Percentiles rank a stretch among this genome's conserved stretches.
phyloP scores from a whole-genome alignment of 2,888 invertebrate species.

The Pyralis farinalis region DNA sequence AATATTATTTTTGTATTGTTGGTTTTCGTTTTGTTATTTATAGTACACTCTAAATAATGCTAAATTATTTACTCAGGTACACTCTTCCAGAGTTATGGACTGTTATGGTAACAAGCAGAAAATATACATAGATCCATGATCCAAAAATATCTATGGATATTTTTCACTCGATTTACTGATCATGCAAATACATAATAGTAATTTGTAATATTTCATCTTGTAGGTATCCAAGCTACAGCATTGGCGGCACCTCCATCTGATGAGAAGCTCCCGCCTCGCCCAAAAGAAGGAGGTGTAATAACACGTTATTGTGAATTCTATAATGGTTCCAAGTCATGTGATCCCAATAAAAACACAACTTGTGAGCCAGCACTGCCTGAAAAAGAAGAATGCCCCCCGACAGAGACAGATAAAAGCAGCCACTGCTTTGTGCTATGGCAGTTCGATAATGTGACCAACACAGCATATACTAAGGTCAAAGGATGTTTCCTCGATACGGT shows the following conservation, averaged over 20 bases:
- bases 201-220: no score
- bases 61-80: no score
- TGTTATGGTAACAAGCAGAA: no score
- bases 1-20: no score
- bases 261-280: conserved; percentile 61
- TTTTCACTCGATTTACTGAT: no score
- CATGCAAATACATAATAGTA: no score
- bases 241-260: conserved; percentile 55
- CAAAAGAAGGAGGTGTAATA: conserved; percentile 63
- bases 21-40: no score
- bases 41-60: no score
- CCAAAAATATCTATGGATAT: no score
- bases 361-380: conserved; percentile 37
- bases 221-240: conserved; percentile 39
- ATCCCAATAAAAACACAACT: conserved; percentile 30
- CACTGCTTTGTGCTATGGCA: conserved; percentile 94
- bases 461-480: conserved; percentile 81
- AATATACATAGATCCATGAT: no score
- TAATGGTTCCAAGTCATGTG: conserved; percentile 71
- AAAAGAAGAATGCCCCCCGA: conserved; percentile 83
- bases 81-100: no score
- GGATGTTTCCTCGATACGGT: conserved; percentile 93
- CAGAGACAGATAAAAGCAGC: conserved; percentile 86
- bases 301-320: conserved; percentile 86
- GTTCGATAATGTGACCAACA: conserved; percentile 83